Evolutionary conservation across 2,888 invertebrate species (phyloP), one percentile per base, ranked within the genome.

Genomic region (Drosophila testacea): DNA sequence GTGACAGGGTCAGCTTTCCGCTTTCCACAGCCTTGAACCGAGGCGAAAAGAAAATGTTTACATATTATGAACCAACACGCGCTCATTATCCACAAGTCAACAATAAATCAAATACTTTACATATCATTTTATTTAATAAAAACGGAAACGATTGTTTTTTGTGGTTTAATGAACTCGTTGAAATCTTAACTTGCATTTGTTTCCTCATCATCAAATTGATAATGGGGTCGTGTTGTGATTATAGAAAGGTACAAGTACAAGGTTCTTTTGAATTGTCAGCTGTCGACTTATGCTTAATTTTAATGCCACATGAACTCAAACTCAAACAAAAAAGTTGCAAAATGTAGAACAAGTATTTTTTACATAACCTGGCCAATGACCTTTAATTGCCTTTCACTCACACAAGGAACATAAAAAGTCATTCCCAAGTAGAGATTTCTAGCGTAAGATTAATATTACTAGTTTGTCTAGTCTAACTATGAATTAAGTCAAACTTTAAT

Each of bases 321-420:
- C 11, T 27, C 11, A 51, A 51, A 9, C 11, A 22, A 50, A 51
- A 46, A 55, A 41, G 27, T 28, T 41, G 28, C 57, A 61, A 59
- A 65, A 69, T 69, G 27, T 77, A 44, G 32, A 67, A 56, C 68
- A 83, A 67, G 61, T 41, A 7, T 9, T 57, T 60, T 51, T 57
- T 70, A 59, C 62, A 57, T 42, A 36, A 10, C 44, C 59, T 66
- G 81, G 57, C 32, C 80, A 77, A 70, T 73, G 83, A 85, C 75
- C 80, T 69, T 59, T 69, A 66, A 77, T 69, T 79, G 73, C 88
- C 88, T 78, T 87, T 83, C 85, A 76, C 87, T 79, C 34, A 16
- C 22, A 41, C n/a, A 11, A 47, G 16, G n/a, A 46, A 34, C 51
- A 27, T 46, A 62, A 39, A 39, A 55, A 71, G 46, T 76, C 77